Evolutionary conservation across 2,888 invertebrate genomes (phyloP).

Genomic region (Tachina grossa): DNA sequence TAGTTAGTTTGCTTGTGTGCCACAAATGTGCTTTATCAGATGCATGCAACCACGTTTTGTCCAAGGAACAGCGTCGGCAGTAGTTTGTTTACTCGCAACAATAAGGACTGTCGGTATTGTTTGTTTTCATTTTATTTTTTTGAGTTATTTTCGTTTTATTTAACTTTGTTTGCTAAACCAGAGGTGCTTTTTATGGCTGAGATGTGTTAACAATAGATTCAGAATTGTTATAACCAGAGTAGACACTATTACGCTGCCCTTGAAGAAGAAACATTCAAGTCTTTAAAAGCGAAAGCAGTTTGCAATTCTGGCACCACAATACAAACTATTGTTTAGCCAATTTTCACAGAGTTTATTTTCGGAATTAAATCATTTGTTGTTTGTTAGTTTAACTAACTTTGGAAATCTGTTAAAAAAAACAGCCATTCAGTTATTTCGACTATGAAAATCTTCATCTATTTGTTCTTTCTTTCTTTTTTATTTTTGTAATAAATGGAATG

Average conservation of each 20-base stretch:
- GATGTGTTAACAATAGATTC: slow-evolving; percentile 67
- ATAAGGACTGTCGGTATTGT: slow-evolving; percentile 65
- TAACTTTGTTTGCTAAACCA: slow-evolving; percentile 35
- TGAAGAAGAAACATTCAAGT: neutral
- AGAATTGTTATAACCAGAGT: slow-evolving; percentile 53
- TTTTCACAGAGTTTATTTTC: slow-evolving; percentile 42
- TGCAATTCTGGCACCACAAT: slow-evolving; percentile 43
- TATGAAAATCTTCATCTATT: slow-evolving; percentile 40
- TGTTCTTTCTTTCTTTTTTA: neutral
- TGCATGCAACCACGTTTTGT: slow-evolving; percentile 71
- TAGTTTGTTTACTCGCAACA: slow-evolving; percentile 37
- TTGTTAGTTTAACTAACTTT: slow-evolving; percentile 50
- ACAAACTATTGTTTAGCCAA: slow-evolving; percentile 51
- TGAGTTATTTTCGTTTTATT: slow-evolving; percentile 36
- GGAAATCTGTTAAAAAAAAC: slow-evolving; percentile 26
- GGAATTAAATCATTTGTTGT: slow-evolving; percentile 66
- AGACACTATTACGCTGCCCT: neutral
- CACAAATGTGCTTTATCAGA: slow-evolving; percentile 67
- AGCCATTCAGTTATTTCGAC: slow-evolving; percentile 61
- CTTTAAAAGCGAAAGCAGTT: slow-evolving; percentile 69
- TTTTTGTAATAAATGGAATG: slow-evolving; percentile 10
- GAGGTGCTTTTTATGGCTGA: slow-evolving; percentile 50
- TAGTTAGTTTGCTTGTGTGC: slow-evolving; percentile 45
- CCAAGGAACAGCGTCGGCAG: slow-evolving; percentile 52
- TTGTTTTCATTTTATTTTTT: slow-evolving; percentile 45